phyloP scores from a whole-genome alignment of 2,888 invertebrate genomes.

The Octodonta nipae region DNA sequence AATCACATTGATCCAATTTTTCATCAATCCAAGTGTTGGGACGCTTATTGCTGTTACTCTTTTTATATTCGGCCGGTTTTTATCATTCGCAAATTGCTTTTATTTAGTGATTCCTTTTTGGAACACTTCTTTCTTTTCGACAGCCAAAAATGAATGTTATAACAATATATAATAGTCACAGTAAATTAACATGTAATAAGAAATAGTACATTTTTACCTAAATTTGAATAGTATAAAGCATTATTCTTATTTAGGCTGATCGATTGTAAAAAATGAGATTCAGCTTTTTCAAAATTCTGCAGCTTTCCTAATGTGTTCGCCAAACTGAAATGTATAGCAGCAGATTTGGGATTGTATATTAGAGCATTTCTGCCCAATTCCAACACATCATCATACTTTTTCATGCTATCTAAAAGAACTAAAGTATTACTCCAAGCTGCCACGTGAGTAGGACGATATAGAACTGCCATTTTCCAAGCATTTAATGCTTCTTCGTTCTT shows the following conservation, averaged over 20 bases:
- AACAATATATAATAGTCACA: too few species aligned
- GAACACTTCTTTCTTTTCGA: too few species aligned
- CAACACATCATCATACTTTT: conserved; percentile 48
- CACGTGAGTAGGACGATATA: conserved; percentile 60
- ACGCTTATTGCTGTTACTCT: too few species aligned
- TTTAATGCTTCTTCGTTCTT: conserved; percentile 58
- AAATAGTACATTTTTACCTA: conserved; percentile 48
- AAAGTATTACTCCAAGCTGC: conserved; percentile 88
- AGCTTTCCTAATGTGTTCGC: conserved; percentile 79
- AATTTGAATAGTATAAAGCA: conserved; percentile 76
- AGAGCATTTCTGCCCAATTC: conserved; percentile 58
- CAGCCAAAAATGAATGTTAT: too few species aligned
- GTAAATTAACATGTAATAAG: neutral
- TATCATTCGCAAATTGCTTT: too few species aligned
- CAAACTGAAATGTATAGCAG: conserved; percentile 70
- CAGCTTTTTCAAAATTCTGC: conserved; percentile 57
- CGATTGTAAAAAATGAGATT: conserved; percentile 64
- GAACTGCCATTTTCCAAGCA: conserved; percentile 72
- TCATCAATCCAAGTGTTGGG: too few species aligned
- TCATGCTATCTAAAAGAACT: conserved; percentile 61
- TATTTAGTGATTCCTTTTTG: too few species aligned
- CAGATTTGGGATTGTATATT: conserved; percentile 54
- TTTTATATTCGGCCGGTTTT: too few species aligned
- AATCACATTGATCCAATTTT: too few species aligned
- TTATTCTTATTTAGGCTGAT: conserved; percentile 51